Evolutionary conservation across 2,888 invertebrate species (phyloP).

Genomic region (Alloplasta piceator): DNA sequence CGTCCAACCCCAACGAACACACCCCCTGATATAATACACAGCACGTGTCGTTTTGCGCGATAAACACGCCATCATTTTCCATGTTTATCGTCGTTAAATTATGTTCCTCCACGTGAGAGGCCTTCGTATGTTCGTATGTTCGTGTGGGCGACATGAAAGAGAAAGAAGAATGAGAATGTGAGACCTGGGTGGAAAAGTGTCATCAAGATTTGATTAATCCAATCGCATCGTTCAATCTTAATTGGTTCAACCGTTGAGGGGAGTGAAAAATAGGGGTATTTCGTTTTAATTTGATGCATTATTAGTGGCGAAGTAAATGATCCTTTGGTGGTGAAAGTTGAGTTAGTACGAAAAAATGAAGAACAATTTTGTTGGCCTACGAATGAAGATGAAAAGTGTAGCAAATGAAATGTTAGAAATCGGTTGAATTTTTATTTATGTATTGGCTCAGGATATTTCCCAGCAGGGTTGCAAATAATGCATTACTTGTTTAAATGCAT

Average conservation of each 20-base stretch:
- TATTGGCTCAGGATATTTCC: no score
- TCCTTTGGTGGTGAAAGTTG: neutral
- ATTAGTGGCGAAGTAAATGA: neutral
- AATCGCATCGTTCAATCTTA: constrained; percentile 9
- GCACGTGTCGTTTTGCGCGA: constrained; percentile 61
- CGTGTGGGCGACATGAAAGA: constrained; percentile 30
- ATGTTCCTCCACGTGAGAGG: constrained; percentile 44
- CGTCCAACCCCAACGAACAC: neutral
- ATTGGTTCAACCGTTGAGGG: neutral
- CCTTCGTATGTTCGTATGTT: constrained; percentile 6
- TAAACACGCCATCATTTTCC: constrained; percentile 61
- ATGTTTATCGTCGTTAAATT: constrained; percentile 60
- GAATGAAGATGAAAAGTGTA: no score
- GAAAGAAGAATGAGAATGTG: constrained; percentile 33
- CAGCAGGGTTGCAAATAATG: no score
- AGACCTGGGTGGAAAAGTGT: constrained; percentile 22
- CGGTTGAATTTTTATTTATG: no score
- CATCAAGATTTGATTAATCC: constrained; percentile 44
- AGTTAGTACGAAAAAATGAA: neutral
- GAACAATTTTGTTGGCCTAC: no score
- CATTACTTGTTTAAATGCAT: no score
- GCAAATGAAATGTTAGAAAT: no score
- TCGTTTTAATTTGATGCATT: neutral
- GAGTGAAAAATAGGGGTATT: neutral
- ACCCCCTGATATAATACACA: constrained; percentile 20